A percentile compares a stretch with the other conserved stretches of the same genome.
Evolutionary conservation across 2,888 invertebrate genomes (phyloP).

Genomic region (Desoria tigrina): DNA sequence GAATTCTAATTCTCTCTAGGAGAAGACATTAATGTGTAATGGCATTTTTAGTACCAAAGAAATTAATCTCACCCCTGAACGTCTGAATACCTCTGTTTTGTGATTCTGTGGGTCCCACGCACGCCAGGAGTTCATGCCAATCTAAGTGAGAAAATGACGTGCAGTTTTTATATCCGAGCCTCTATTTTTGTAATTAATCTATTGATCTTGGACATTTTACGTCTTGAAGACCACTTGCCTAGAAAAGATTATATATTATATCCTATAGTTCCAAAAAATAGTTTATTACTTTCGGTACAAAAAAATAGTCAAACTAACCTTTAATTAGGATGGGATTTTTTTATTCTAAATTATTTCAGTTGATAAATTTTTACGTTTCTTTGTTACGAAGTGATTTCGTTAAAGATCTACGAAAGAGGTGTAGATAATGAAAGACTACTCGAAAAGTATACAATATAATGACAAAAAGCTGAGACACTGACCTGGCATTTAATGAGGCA

Average conservation of each 20-base stretch:
- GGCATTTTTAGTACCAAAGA: constrained; percentile 42
- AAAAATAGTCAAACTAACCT: too few relatives aligned
- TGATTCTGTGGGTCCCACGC: constrained; percentile 51
- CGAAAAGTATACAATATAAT: too few relatives aligned
- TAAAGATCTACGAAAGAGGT: background rate
- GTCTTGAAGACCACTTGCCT: too few relatives aligned
- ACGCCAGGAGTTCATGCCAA: constrained; percentile 48
- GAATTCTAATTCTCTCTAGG: background rate
- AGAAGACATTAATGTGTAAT: constrained; percentile 38
- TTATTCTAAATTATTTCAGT: too few relatives aligned
- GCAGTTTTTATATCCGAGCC: constrained; percentile 37
- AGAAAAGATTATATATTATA: too few relatives aligned
- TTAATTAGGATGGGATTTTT: too few relatives aligned
- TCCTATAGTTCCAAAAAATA: too few relatives aligned
- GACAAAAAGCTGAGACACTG: constrained; percentile 7
- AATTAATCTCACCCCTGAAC: constrained; percentile 46
- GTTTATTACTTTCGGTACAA: too few relatives aligned
- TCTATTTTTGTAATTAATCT: too few relatives aligned
- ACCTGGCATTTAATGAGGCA: constrained; percentile 23
- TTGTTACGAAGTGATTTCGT: too few relatives aligned
- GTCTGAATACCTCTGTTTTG: constrained; percentile 15
- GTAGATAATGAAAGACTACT: background rate
- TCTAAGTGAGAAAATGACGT: constrained; percentile 51
- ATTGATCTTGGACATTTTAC: too few relatives aligned
- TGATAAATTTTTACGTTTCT: too few relatives aligned